Base-by-base conservation (phyloP, 2,113 vertebrate genomes). In the Collichthys lucidus region DNA sequence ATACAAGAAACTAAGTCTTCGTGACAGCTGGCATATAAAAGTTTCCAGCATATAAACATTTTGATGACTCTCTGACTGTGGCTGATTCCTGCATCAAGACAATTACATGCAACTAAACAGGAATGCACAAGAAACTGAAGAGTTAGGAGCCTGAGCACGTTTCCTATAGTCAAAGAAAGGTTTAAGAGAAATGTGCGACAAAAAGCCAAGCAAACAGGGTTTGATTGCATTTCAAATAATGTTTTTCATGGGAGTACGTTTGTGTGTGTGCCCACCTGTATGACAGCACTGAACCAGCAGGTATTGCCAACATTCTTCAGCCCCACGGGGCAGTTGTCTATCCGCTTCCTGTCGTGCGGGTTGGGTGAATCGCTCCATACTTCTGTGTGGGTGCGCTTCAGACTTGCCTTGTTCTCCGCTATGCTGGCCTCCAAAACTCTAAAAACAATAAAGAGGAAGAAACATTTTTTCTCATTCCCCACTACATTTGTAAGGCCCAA, bases 251-350 rank as follows among this genome's bases (percentile, higher is more conserved):
- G 12, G 46, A 16, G 12, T 47, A 14, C 16, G 49, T 26, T 22
- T 20, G 55, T 52, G 61, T 61, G 19, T n/a, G 57, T 6, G 15
- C 53, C 92, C 93, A 99, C 98, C 97, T 99, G 98, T 92, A 99
- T 99, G 82, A 99, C 98, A 44, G 98, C 98, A 87, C 98, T 99
- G 94, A 99, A 99, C 98, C 98, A 99, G 92, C 98, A 99, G 0
- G 98, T 99, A 87, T 99, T 99, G 86, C 98, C 98, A 67, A 99
- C 98, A 76, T 99, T 99, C 94, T 99, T 99, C 84, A 99, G 93
- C 4, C 98, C 98, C 29, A 99, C 98, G 0, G 98, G 98, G 79
- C 96, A 97, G 93, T 91, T 97, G 77, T 98, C 97, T 91, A 96
- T 96, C 72, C 98, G 95, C 92, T 98, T 99, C 69, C 98, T 96